Evolutionary conservation across 2,797 vertebrate species (phyloP).

Genomic region (Sebastes elongatus): DNA sequence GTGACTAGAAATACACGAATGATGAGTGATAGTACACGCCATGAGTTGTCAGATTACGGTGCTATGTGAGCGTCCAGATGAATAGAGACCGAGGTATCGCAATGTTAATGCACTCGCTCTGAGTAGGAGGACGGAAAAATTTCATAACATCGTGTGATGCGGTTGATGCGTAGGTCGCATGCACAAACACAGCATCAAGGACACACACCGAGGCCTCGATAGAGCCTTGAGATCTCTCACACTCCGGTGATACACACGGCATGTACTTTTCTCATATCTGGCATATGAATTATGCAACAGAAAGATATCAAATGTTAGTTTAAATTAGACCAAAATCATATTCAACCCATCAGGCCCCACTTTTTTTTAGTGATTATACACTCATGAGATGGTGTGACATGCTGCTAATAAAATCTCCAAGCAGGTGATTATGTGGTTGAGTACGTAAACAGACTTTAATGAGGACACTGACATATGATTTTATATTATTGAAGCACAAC

Average conservation of each 20-base stretch:
- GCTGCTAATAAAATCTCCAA: neutral
- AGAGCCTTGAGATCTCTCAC: neutral
- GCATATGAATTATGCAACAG: neutral
- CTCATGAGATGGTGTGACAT: neutral
- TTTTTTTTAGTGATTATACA: neutral
- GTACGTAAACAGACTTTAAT: neutral
- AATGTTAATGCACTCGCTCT: neutral
- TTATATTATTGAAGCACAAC: neutral
- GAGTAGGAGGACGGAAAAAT: neutral
- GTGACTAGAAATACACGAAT: neutral
- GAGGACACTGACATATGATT: neutral
- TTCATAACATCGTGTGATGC: neutral
- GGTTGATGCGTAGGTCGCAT: neutral
- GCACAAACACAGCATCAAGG: neutral
- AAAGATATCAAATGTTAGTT: neutral
- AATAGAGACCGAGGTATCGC: neutral
- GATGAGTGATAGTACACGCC: neutral
- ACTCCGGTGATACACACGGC: neutral
- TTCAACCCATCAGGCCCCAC: neutral
- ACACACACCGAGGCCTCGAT: neutral
- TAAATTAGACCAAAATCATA: neutral
- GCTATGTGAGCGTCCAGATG: neutral
- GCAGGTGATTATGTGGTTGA: neutral
- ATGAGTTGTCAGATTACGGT: neutral
- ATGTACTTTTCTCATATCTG: neutral